Percentiles rank a stretch among this genome's conserved stretches.
Conservation (phyloP, 37 sponge, comb jelly and placozoan species). For the Eunapius fragilis region DNA sequence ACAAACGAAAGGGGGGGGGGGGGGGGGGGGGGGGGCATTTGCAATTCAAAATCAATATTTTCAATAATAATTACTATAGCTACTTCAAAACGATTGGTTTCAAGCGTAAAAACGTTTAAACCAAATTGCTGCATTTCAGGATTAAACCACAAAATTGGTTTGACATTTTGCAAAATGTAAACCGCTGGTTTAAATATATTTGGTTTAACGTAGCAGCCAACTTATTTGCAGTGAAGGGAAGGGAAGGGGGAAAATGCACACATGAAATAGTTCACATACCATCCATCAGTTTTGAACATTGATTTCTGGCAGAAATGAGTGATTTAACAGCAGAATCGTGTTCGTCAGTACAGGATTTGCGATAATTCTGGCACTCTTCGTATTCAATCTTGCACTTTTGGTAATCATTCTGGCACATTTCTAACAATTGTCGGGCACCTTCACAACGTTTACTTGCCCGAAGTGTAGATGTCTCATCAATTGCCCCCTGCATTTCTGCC, state of each 20-base stretch:
- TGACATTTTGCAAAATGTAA: not conserved
- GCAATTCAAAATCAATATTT: too few relatives aligned
- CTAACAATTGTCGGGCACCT: not conserved
- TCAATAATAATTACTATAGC: too few relatives aligned
- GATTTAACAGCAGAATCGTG: not conserved
- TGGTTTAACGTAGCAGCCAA: not conserved
- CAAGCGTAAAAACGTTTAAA: too few relatives aligned
- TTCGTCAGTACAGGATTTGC: not conserved
- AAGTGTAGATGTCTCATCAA: not conserved
- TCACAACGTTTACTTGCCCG: not conserved
- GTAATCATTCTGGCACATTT: not conserved
- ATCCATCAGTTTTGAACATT: not conserved
- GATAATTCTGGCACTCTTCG: not conserved
- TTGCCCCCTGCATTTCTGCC: not conserved
- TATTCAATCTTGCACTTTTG: not conserved
- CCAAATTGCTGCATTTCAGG: too few relatives aligned
- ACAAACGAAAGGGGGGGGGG: too few relatives aligned
- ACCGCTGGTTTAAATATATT: not conserved
- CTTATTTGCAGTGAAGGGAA: not conserved
- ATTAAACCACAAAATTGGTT: not conserved
- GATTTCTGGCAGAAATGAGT: too few relatives aligned
- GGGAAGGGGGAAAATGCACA: not conserved
- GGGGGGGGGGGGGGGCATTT: too few relatives aligned
- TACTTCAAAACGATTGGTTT: too few relatives aligned
- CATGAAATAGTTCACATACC: not conserved